phyloP scores from a whole-genome alignment of 2,113 vertebrate species.

The Typhlomys cinereus region DNA sequence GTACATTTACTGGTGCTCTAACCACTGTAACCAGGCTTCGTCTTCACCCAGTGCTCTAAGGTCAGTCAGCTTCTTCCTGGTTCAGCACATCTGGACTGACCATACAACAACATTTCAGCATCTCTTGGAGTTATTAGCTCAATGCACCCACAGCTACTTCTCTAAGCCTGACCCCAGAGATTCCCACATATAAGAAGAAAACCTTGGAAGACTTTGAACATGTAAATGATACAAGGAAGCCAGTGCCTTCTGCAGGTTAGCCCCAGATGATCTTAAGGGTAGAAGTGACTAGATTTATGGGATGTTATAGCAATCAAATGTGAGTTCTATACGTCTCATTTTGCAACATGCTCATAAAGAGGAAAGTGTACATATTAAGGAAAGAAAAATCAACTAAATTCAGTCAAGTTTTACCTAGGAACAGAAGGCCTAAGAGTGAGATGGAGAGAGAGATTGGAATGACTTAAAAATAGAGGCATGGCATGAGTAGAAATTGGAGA shows the following conservation, averaged over 20 bases:
- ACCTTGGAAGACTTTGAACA: background rate
- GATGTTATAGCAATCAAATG: background rate
- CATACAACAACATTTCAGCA: background rate
- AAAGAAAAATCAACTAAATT: slow-evolving; percentile 43
- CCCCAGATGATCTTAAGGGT: background rate
- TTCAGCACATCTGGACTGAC: background rate
- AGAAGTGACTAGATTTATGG: background rate
- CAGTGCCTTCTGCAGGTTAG: background rate
- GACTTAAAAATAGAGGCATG: slow-evolving; percentile 46
- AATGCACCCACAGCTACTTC: background rate
- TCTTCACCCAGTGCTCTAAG: background rate
- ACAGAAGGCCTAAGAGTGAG: slow-evolving; percentile 20
- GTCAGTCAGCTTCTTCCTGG: background rate
- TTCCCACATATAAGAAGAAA: background rate
- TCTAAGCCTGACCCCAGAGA: background rate
- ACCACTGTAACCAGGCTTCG: background rate
- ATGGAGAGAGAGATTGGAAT: background rate
- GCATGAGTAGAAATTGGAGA: background rate
- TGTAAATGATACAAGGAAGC: background rate
- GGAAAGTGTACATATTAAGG: slow-evolving; percentile 11
- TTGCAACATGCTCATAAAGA: background rate
- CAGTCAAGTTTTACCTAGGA: background rate
- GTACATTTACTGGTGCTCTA: background rate
- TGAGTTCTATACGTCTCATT: background rate
- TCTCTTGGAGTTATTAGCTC: background rate